These are phyloP conservation scores for Protaetia brevitarsis DNA, from an alignment of 1,140 invertebrate species.

Conservation along the genomic window DNA sequence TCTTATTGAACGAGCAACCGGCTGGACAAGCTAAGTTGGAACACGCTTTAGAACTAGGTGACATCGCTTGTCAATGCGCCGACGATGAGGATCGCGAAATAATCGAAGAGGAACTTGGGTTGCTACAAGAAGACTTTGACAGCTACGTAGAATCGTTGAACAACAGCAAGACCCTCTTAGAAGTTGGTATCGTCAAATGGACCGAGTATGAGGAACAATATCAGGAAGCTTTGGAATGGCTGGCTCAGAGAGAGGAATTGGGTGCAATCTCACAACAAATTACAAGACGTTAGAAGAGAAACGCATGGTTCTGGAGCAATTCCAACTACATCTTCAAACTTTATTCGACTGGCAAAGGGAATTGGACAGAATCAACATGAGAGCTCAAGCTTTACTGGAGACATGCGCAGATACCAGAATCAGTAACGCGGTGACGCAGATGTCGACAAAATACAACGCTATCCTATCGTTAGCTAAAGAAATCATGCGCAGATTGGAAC, in stretches of 20 bases:
- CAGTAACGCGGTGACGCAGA: conserved; percentile 89
- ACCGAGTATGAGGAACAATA: conserved; percentile 94
- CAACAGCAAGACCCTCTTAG: conserved; percentile 78
- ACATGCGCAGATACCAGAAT: conserved; percentile 91
- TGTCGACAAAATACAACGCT: conserved; percentile 92
- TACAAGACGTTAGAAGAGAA: conserved; percentile 89
- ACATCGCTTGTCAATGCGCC: conserved; percentile 75
- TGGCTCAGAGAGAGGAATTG: conserved; percentile 81
- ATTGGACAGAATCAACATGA: conserved; percentile 87
- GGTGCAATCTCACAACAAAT: conserved; percentile 86
- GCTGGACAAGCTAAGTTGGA: conserved; percentile 80
- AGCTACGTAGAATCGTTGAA: conserved; percentile 74
- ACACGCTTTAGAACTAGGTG: conserved; percentile 75
- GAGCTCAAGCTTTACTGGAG: conserved; percentile 83
- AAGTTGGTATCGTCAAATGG: conserved; percentile 91
- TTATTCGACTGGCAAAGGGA: conserved; percentile 93
- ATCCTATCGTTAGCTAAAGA: conserved; percentile 89
- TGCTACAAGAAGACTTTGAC: conserved; percentile 85
- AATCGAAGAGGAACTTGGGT: conserved; percentile 86
- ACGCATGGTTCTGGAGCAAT: conserved; percentile 83
- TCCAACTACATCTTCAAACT: conserved; percentile 85
- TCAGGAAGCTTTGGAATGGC: conserved; percentile 82
- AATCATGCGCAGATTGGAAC: conserved; percentile 83
- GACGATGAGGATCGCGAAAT: conserved; percentile 85
- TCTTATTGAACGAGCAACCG: conserved; percentile 74